Conservation (phyloP, 2,797 vertebrate genomes). For the Crocidura indochinensis region DNA sequence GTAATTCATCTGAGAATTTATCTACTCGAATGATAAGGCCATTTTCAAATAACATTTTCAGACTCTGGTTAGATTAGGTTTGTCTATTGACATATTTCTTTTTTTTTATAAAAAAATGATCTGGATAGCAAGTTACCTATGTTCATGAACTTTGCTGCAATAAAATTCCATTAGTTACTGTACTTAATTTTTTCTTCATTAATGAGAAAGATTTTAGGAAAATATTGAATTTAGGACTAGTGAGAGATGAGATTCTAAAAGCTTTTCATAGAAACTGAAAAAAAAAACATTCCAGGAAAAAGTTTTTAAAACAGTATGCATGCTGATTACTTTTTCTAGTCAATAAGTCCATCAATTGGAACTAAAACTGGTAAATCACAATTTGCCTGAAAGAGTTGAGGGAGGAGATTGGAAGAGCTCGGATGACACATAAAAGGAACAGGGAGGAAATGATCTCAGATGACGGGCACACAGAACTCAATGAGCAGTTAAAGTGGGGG, state of each 20-base stretch:
- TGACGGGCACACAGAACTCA: slow-evolving; percentile 52
- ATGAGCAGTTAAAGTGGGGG: slow-evolving; percentile 20
- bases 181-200: neutral
- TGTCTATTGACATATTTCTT: slow-evolving; percentile 11
- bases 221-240: neutral
- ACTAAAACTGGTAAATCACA: slow-evolving; percentile 23
- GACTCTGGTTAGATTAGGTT: neutral
- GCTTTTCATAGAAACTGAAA: neutral
- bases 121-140: neutral
- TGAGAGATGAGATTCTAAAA: neutral
- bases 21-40: neutral
- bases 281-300: neutral
- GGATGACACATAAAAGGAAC: slow-evolving; percentile 35
- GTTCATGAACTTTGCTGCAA: neutral
- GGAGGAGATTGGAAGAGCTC: neutral
- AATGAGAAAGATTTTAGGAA: neutral
- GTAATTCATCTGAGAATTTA: neutral
- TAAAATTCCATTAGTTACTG: neutral
- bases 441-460: slow-evolving; percentile 45
- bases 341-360: slow-evolving; percentile 63
- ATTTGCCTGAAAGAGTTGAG: neutral
- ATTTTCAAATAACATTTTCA: slow-evolving; percentile 28
- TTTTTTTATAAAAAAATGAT: neutral
- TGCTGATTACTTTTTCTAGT: neutral
- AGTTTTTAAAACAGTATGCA: neutral